Evolutionary conservation across 2,888 invertebrate genomes (phyloP).

Genomic region (Orgyia antiqua): DNA sequence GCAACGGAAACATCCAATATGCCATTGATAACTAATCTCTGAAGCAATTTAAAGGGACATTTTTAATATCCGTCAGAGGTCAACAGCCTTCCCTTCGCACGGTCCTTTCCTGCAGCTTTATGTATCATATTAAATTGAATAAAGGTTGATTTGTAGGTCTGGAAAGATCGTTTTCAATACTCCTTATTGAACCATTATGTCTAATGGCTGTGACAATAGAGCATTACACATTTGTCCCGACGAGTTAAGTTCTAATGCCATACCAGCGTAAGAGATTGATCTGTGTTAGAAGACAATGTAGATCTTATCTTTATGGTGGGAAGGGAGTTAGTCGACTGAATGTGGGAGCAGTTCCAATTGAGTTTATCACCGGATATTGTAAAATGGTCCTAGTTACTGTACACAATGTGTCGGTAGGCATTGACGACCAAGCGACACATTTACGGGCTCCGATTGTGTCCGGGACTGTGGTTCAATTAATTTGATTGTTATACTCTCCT

Average conservation of each 20-base stretch:
- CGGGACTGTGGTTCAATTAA: constrained; percentile 32
- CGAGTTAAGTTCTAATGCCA: constrained; percentile 21
- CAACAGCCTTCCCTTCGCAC: constrained; percentile 61
- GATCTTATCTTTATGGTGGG: constrained; percentile 37
- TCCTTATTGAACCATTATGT: constrained; percentile 68
- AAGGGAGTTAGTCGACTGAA: constrained; percentile 42
- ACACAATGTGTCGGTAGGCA: constrained; percentile 56
- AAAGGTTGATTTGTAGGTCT: constrained; percentile 63
- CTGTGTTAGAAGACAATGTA: constrained; percentile 34
- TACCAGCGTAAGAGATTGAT: constrained; percentile 27
- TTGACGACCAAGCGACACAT: constrained; percentile 43
- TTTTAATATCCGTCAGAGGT: constrained; percentile 70
- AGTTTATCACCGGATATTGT: constrained; percentile 74
- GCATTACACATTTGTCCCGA: constrained; percentile 70
- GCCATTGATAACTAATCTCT: constrained; percentile 56
- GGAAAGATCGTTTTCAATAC: constrained; percentile 70
- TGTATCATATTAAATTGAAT: constrained; percentile 53
- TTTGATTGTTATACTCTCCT: constrained; percentile 24
- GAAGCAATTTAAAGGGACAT: constrained; percentile 61
- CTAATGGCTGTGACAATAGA: constrained; percentile 71
- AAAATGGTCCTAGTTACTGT: constrained; percentile 64
- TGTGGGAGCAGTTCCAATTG: constrained; percentile 52
- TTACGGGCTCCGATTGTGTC: constrained; percentile 38
- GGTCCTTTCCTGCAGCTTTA: constrained; percentile 36
- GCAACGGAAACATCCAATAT: constrained; percentile 56